Conservation (phyloP, 2,113 vertebrate species). For the Erythrocercus mccallii region DNA sequence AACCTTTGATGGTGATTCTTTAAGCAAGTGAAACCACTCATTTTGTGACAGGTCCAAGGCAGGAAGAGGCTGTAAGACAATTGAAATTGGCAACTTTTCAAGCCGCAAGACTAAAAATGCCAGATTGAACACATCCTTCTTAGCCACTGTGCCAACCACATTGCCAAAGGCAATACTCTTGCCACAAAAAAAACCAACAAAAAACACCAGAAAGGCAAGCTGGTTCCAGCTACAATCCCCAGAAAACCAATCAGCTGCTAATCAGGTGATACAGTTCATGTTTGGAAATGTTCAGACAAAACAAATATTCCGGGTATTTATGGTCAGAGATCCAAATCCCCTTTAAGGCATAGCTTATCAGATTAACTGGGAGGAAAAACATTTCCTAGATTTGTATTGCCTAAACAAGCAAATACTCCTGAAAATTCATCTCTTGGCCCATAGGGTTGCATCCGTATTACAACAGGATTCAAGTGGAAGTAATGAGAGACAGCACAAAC, state of each 20-base stretch:
- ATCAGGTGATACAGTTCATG: neutral
- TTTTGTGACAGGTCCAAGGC: neutral
- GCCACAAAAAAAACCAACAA: neutral
- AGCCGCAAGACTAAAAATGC: neutral
- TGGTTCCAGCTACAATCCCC: neutral
- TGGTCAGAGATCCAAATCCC: neutral
- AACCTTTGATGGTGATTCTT: neutral
- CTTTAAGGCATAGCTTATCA: neutral
- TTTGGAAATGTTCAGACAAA: neutral
- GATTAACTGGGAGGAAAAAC: neutral
- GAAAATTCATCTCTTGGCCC: neutral
- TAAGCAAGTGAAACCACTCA: neutral
- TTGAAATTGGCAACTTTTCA: neutral
- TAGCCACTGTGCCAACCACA: neutral
- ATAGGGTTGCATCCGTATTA: neutral
- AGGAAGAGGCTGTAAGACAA: neutral
- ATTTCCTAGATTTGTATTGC: neutral
- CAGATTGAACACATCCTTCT: neutral
- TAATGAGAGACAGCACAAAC: neutral
- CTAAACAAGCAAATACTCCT: neutral
- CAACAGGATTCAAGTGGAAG: neutral
- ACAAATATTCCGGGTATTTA: neutral
- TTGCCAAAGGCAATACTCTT: neutral
- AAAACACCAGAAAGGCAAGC: neutral
- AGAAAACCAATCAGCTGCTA: neutral